Conservation (phyloP, 2,113 vertebrate genomes). For the Laterallus jamaicensis region DNA sequence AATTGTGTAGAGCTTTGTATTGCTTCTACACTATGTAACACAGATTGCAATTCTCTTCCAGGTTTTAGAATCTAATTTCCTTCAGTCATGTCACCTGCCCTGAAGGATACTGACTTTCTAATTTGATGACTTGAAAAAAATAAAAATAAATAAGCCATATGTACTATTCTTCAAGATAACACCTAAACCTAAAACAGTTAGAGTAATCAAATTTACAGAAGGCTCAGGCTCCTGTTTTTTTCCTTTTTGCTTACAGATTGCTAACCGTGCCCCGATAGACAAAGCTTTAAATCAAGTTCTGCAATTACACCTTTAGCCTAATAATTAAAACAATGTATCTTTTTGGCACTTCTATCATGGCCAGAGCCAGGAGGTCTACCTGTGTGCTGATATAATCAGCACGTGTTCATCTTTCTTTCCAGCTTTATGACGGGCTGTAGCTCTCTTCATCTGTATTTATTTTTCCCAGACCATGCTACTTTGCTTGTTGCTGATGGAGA, state of each 20-base stretch:
- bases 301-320: background rate
- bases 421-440: background rate
- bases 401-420: background rate
- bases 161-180: background rate
- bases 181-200: background rate
- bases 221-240: background rate
- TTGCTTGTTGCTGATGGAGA: background rate
- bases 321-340: background rate
- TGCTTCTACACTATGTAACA: background rate
- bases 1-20: background rate
- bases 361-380: background rate
- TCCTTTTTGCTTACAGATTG: background rate
- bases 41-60: background rate
- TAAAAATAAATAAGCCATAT: background rate
- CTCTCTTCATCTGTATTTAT: background rate
- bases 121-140: background rate
- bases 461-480: background rate
- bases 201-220: background rate
- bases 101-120: background rate
- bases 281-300: background rate
- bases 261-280: background rate
- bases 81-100: background rate
- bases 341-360: background rate
- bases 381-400: background rate
- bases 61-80: background rate